Base-by-base conservation (phyloP, 2,888 invertebrate species). In the Callinectes sapidus region DNA sequence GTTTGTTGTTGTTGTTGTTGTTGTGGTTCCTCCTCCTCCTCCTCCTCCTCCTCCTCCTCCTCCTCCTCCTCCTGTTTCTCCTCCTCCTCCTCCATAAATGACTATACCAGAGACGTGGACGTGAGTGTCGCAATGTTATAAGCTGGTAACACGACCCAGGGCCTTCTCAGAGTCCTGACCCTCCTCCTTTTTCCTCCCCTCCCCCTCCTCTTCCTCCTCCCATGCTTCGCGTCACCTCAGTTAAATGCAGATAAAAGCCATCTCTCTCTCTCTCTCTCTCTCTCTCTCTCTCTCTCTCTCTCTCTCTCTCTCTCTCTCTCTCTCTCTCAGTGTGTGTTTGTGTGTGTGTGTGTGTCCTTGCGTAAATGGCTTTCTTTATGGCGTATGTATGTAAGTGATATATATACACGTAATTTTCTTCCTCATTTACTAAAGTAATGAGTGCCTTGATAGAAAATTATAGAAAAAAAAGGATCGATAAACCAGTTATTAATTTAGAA, bases 281-380 rank as follows among this genome's bases (percentile, higher is more conserved):
- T 71, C 71, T 71, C 71, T 61, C 61, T 61, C 61, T 61, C 61
- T 61, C 61, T 61, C 61, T 61, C 61, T 87, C 87, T 86, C 86
- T 86, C 86, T 86, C 86, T 86, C 85, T 85, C 85, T 85, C 85
- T 85, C 85, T 85, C 85, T 85, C 85, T 85, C 85, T 85, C 85
- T 85, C 85, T 55, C 55, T 55, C 55, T 55, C 55, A n/a, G n/a
- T n/a, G n/a, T n/a, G n/a, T n/a, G n/a, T n/a, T n/a, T n/a, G n/a
- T n/a, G n/a, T n/a, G n/a, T n/a, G n/a, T n/a, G n/a, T n/a, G n/a
- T n/a, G n/a, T n/a, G n/a, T 86, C 39, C 39, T 39, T 39, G 5
- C 39, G 5, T 39, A 39, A 39, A 5, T 39, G 39, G 39, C 10
- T 48, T 48, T 10, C 3, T 48, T 48, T 10, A 48, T 48, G 48